phyloP scores from a whole-genome alignment of 1,140 invertebrate genomes.

The Meloidogyne hapla region DNA sequence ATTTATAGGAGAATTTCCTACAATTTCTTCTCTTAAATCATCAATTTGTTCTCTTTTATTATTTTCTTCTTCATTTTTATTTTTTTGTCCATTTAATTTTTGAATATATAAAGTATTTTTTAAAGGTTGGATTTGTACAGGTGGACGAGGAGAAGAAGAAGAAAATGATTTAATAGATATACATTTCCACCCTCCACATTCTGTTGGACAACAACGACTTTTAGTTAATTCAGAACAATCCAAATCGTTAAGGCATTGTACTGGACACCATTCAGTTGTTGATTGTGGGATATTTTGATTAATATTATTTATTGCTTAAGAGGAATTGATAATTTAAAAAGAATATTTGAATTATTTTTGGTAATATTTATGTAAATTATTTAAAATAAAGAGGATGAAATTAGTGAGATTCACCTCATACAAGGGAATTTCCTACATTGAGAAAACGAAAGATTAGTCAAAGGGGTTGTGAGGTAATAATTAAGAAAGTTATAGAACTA shows the following conservation, averaged over 20 bases:
- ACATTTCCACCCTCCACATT: conserved; percentile 2
- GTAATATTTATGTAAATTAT: no score
- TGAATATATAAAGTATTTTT: conserved; percentile 7
- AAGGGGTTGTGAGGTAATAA: no score
- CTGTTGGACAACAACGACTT: not conserved
- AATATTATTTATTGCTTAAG: not conserved
- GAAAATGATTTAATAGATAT: not conserved
- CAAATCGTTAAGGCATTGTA: not conserved
- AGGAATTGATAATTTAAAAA: no score
- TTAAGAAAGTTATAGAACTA: no score
- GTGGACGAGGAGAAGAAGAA: not conserved
- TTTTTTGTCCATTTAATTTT: not conserved
- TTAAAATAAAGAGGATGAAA: no score
- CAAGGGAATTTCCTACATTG: no score
- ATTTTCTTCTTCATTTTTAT: not conserved
- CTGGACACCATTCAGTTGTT: not conserved
- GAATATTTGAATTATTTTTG: no score
- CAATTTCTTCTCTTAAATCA: not conserved
- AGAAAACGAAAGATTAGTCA: no score
- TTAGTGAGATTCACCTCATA: no score
- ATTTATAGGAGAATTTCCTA: not conserved
- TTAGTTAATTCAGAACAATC: not conserved
- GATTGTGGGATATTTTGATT: not conserved
- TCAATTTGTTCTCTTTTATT: not conserved
- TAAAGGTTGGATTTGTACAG: not conserved